Conservation (phyloP, 2,113 vertebrate genomes). For the Triplophysa dalaica region DNA sequence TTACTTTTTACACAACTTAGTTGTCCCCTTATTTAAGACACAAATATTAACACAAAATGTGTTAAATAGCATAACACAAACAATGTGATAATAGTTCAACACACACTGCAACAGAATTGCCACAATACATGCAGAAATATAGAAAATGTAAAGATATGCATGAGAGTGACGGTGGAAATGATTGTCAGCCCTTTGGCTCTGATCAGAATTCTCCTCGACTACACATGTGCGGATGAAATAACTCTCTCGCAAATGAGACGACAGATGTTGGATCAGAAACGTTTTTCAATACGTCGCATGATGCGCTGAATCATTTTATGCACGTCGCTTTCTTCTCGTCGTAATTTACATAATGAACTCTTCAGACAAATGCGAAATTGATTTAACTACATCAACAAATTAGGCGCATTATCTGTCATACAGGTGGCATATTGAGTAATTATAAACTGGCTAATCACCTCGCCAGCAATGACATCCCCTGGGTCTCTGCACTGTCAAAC, state of each 20-base stretch:
- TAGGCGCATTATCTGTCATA: slow-evolving; percentile 16
- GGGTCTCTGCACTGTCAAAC: slow-evolving; percentile 21
- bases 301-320: slow-evolving; percentile 7
- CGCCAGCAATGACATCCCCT: slow-evolving; percentile 2
- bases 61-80: too few relatives aligned
- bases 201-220: neutral
- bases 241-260: neutral
- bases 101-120: too few relatives aligned
- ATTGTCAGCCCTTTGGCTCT: neutral
- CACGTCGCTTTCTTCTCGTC: neutral
- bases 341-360: neutral
- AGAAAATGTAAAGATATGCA: too few relatives aligned
- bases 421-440: slow-evolving; percentile 41
- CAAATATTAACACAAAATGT: too few relatives aligned
- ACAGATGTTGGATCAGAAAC: neutral
- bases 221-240: neutral
- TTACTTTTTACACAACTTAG: too few relatives aligned
- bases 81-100: too few relatives aligned
- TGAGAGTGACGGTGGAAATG: neutral
- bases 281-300: neutral
- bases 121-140: too few relatives aligned
- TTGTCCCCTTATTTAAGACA: too few relatives aligned
- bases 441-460: slow-evolving; percentile 38
- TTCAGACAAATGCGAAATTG: slow-evolving; percentile 1
- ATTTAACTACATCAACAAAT: slow-evolving; percentile 35